These are phyloP conservation scores for Rhorus exstirpatorius DNA, from an alignment of 2,888 invertebrate species.

Conservation along the genomic window DNA sequence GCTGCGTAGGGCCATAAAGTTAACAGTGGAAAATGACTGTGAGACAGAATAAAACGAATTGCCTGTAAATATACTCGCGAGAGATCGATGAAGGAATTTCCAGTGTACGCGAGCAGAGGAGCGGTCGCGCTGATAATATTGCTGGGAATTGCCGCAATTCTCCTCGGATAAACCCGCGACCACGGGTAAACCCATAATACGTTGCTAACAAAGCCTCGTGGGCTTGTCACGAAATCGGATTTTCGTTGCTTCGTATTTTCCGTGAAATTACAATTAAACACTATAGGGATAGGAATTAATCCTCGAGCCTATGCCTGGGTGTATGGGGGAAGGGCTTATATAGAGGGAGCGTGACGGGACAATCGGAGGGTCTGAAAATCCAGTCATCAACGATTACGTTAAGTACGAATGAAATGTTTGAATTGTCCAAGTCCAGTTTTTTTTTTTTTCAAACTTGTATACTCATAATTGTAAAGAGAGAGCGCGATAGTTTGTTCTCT, in stretches of 20 bases:
- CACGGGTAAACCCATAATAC: conserved; percentile 34
- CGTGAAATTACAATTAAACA: conserved; percentile 31
- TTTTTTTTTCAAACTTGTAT: too few relatives aligned
- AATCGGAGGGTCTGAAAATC: conserved; percentile 16
- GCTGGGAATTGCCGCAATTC: conserved; percentile 27
- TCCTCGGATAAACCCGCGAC: background rate
- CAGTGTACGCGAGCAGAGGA: conserved; percentile 29
- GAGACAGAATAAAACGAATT: conserved; percentile 59
- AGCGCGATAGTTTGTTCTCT: background rate
- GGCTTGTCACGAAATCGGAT: conserved; percentile 10
- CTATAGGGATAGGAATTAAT: conserved; percentile 40
- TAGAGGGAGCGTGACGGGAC: background rate
- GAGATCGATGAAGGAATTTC: conserved; percentile 57
- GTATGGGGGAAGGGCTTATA: conserved; percentile 1
- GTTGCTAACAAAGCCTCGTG: conserved; percentile 2
- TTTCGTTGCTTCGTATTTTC: conserved; percentile 5
- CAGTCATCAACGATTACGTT: conserved; percentile 6
- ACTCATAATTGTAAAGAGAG: too few relatives aligned
- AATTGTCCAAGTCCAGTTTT: background rate
- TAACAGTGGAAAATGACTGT: conserved; percentile 55
- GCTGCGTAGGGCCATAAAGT: conserved; percentile 49
- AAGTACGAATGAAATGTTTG: background rate
- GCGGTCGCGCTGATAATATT: conserved; percentile 28
- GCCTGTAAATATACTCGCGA: conserved; percentile 15
- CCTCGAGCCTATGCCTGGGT: conserved; percentile 12